Evolutionary conservation across 2,113 vertebrate genomes (phyloP).

Genomic region (Cairina moschata): DNA sequence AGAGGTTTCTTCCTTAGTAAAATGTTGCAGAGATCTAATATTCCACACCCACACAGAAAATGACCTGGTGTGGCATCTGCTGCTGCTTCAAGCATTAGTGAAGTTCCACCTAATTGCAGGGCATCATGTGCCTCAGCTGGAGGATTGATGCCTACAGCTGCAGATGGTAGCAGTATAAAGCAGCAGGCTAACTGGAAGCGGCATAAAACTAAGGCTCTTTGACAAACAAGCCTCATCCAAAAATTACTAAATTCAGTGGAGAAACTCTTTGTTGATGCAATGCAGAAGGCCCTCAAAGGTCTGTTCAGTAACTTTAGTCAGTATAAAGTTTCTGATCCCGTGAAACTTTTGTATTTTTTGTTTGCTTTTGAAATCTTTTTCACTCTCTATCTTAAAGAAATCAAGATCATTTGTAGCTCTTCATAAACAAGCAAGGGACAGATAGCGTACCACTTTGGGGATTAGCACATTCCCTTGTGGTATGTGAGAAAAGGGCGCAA

Average conservation of each 20-base stretch:
- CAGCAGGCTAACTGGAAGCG: background rate
- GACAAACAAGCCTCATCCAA: background rate
- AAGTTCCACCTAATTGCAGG: background rate
- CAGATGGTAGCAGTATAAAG: background rate
- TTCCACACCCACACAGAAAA: background rate
- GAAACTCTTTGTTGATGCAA: background rate
- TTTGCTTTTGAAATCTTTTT: background rate
- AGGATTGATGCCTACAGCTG: background rate
- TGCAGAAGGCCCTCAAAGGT: background rate
- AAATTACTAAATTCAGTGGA: background rate
- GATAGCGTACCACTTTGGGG: fast-evolving
- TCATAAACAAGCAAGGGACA: background rate
- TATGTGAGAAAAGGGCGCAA: too few relatives aligned
- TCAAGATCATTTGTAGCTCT: background rate
- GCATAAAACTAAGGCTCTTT: background rate
- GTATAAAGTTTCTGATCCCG: background rate
- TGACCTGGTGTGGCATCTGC: background rate
- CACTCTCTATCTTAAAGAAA: background rate
- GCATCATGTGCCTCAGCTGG: background rate
- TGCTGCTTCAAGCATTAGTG: background rate
- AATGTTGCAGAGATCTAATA: background rate
- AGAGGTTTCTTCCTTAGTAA: background rate
- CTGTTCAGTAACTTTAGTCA: background rate
- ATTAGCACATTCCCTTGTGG: background rate
- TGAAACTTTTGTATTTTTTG: background rate